Evolutionary conservation across 2,888 invertebrate species (phyloP).

Genomic region (Lithodes maja): DNA sequence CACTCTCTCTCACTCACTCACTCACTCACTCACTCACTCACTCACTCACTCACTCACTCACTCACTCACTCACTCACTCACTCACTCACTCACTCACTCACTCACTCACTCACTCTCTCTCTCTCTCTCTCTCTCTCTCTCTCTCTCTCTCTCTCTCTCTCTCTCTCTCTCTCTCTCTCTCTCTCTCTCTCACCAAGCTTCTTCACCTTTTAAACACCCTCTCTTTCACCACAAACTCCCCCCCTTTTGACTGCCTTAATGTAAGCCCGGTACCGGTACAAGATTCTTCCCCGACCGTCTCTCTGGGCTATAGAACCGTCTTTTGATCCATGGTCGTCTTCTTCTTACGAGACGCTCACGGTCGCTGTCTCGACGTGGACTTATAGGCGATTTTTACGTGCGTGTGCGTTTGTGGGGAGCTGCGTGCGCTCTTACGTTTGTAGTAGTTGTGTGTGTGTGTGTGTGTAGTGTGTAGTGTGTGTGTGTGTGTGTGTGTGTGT

Average conservation of each 20-base stretch:
- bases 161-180: background rate
- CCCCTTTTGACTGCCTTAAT: too few species aligned
- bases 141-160: background rate
- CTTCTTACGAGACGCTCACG: slow-evolving; percentile 18
- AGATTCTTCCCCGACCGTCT: background rate
- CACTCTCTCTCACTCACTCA: background rate
- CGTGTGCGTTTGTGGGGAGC: background rate
- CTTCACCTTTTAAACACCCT: background rate
- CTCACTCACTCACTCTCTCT: background rate
- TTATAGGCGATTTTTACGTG: background rate
- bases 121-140: slow-evolving; percentile 3
- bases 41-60: background rate
- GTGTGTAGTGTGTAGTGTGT: background rate
- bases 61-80: slow-evolving; percentile 13
- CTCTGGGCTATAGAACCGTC: background rate
- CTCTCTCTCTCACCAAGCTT: background rate
- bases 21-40: background rate
- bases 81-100: background rate
- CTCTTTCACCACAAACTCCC: too few species aligned
- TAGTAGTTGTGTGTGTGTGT: background rate
- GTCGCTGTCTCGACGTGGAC: background rate
- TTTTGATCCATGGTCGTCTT: slow-evolving; percentile 10
- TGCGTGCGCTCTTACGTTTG: background rate
- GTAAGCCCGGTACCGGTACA: too few species aligned
- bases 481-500: background rate